Evolutionary conservation across 2,888 invertebrate genomes (phyloP), one percentile per base, ranked within the genome.

Genomic region (Cinara cedri): DNA sequence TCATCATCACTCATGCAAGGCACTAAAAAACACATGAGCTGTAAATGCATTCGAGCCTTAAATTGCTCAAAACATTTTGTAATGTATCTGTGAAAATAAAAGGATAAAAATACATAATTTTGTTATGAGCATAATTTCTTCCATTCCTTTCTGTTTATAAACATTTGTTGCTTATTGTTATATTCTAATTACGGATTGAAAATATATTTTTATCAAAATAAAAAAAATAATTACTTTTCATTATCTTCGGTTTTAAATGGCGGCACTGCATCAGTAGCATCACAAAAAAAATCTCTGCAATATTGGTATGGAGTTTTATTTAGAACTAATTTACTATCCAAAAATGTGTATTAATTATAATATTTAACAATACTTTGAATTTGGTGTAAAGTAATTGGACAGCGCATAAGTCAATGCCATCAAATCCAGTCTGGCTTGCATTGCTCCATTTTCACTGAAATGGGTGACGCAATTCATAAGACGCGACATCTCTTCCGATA

Each of bases 401-500:
- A 93, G 87, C 6, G 91, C 89, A 83, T 91, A 90, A 82, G 90
- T 89, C 46, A 94, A 86, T 16, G 92, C 89, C 60, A 88, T 87
- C 81, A 94, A 89, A 84, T 94, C 97, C 10, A 94, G 90, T 54
- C 91, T 89, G 26, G 95, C 95, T 87, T 94, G 93, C 84, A 92
- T 89, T 72, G 91, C 90, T 63, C 93, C 92, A 80, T 90, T 88
- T 83, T 88, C 88, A 85, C 90, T 90, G 84, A 92, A 92, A 82
- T 89, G 88, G 3, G 84, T 83, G 14, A 93, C 92, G 85, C 94
- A 93, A 54, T 92, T 91, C 88, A 95, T 93, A 14, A 98, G 89
- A 14, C 97, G 89, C 60, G 94, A 92, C 82, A 97, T 87, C 87
- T 98, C 97, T 87, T 97, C 96, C 82, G 94, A 93, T 81, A 97